Conservation (phyloP, 2,888 invertebrate species). For the Calameuta idolon region DNA sequence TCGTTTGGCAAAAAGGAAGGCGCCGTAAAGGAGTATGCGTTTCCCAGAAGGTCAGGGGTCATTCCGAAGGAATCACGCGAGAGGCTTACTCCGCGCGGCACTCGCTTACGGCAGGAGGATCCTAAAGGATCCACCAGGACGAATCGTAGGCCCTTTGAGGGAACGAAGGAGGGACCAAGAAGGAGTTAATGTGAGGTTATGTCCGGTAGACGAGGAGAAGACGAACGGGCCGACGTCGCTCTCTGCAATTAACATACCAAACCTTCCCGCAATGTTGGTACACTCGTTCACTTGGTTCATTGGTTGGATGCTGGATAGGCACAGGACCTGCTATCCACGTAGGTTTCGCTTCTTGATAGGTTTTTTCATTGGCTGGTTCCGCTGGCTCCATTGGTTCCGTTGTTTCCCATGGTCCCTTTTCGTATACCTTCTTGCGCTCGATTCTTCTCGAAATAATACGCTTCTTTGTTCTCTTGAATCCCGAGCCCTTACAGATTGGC, state of each 20-base stretch:
- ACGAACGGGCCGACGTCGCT: conserved; percentile 50
- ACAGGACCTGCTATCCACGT: background rate
- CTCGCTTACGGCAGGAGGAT: conserved; percentile 33
- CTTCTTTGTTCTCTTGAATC: background rate
- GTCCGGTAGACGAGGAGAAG: conserved; percentile 26
- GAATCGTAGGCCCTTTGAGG: conserved; percentile 27
- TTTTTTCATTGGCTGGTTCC: background rate
- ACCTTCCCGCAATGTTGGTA: conserved; percentile 47
- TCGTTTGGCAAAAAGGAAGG: background rate
- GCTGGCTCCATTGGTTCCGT: background rate
- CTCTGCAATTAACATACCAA: conserved; percentile 66
- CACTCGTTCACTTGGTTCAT: conserved; percentile 38
- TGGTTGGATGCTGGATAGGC: conserved; percentile 1
- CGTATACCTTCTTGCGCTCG: background rate
- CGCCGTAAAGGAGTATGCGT: conserved; percentile 22
- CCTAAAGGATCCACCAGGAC: conserved; percentile 30
- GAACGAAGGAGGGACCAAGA: conserved; percentile 12
- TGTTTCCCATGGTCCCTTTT: background rate
- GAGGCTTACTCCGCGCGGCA: conserved; percentile 34
- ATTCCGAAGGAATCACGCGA: conserved; percentile 54
- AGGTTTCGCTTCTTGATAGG: background rate
- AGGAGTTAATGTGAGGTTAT: conserved; percentile 5
- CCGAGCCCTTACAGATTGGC: background rate
- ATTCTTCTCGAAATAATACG: background rate
- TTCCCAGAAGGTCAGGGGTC: conserved; percentile 62